Conservation (phyloP, 2,797 vertebrate genomes). For the Cossypha niveicapilla region DNA sequence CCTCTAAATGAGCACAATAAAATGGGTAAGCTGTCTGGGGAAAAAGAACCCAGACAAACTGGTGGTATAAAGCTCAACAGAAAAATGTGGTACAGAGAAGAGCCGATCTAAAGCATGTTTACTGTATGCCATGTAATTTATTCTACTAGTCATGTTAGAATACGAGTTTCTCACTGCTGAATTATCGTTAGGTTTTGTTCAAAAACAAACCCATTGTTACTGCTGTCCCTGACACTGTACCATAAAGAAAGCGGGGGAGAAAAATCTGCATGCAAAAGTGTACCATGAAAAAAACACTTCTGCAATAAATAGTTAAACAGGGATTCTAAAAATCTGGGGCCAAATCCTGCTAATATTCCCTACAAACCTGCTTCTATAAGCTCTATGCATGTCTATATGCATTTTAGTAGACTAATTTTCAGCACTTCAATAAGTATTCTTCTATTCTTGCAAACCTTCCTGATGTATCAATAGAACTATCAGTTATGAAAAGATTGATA, state of each 20-base stretch:
- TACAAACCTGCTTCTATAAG: background rate
- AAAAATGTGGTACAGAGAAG: constrained; percentile 59
- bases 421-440: background rate
- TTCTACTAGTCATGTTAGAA: constrained; percentile 20
- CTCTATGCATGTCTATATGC: background rate
- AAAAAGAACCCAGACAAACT: constrained; percentile 23
- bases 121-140: constrained; percentile 19
- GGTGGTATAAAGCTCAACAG: constrained; percentile 55
- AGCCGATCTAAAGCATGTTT: constrained; percentile 39
- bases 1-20: constrained; percentile 68
- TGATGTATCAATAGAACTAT: constrained; percentile 1
- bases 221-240: background rate
- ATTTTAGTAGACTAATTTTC: constrained; percentile 10
- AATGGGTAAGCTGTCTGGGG: constrained; percentile 51
- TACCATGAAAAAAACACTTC: background rate
- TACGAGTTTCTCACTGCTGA: constrained; percentile 14
- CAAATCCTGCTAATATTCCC: background rate
- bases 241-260: background rate
- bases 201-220: background rate
- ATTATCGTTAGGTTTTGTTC: constrained; percentile 1
- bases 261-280: background rate
- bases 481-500: constrained; percentile 12
- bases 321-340: background rate
- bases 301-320: background rate
- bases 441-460: background rate